A percentile compares a stretch with the other conserved stretches of the same genome.
Evolutionary conservation across 2,113 vertebrate species (phyloP).

Genomic region (Alligator sinensis): DNA sequence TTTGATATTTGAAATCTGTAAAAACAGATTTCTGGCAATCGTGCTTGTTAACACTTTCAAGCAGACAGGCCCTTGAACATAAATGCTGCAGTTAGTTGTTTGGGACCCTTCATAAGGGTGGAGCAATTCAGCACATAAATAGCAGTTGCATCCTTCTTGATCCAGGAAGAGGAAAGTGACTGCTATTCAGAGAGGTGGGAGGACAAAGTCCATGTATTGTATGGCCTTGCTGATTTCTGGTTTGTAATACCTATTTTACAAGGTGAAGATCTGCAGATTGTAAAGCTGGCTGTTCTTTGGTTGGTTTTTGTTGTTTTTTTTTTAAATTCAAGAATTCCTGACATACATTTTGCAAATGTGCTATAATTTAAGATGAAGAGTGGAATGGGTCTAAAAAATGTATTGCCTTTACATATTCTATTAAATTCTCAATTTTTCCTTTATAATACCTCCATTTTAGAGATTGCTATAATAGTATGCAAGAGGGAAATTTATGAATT

Average conservation of each 20-base stretch:
- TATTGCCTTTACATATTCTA: not conserved
- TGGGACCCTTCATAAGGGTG: not conserved
- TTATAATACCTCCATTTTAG: not conserved
- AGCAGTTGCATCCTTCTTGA: not conserved
- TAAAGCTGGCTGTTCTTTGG: not conserved
- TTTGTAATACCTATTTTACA: not conserved
- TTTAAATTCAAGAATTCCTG: not conserved
- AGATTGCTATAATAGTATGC: not conserved
- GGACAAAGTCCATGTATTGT: not conserved
- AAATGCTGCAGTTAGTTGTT: not conserved
- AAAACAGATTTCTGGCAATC: not conserved
- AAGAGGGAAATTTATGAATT: not conserved
- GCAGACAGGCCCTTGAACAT: not conserved
- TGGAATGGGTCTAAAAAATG: not conserved
- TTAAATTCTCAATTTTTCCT: not conserved
- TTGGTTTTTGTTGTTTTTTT: not conserved
- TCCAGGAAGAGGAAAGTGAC: not conserved
- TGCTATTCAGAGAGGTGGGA: not conserved
- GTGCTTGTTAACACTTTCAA: not conserved
- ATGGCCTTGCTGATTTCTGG: fast-evolving
- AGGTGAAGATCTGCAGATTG: not conserved
- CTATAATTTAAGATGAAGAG: not conserved
- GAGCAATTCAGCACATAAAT: not conserved
- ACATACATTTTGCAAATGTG: too few species aligned
- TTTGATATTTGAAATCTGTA: not conserved